Percentiles rank a stretch among this genome's conserved stretches.
Conservation (phyloP, 1,140 invertebrate species). For the Drosophila takahashii region DNA sequence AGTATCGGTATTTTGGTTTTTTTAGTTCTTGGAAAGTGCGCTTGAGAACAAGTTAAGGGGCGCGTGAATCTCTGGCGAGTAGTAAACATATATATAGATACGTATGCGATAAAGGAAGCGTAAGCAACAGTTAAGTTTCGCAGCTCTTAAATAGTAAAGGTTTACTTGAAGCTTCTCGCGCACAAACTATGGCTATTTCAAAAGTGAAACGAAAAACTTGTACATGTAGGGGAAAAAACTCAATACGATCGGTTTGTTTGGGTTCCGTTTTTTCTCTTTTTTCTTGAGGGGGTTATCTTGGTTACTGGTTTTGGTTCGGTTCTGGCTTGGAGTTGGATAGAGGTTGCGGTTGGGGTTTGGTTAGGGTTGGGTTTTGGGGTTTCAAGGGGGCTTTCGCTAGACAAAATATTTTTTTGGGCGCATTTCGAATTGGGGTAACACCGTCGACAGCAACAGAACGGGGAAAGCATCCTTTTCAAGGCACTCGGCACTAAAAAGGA, state of each 20-base stretch:
- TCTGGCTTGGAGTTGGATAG: constrained; percentile 20
- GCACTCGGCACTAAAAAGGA: constrained; percentile 68
- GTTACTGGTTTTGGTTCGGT: constrained; percentile 27
- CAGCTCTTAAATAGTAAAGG: constrained; percentile 49
- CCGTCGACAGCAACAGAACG: constrained; percentile 62
- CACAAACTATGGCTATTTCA: constrained; percentile 23
- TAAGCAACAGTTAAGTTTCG: constrained; percentile 43
- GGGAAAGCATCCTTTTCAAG: constrained; percentile 68
- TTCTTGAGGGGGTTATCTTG: constrained; percentile 7
- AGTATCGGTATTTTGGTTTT: constrained; percentile 14
- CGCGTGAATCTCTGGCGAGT: constrained; percentile 40
- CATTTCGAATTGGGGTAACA: constrained; percentile 47
- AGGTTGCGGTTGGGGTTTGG: constrained; percentile 2
- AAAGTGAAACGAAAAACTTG: constrained; percentile 39
- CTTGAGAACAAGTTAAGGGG: constrained; percentile 32
- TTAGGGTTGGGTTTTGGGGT: background rate
- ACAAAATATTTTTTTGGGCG: constrained; percentile 61
- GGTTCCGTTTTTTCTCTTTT: constrained; percentile 11
- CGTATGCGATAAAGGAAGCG: constrained; percentile 39
- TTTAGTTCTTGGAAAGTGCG: constrained; percentile 27
- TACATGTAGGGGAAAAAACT: constrained; percentile 23
- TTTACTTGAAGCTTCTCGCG: constrained; percentile 45
- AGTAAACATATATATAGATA: constrained; percentile 21
- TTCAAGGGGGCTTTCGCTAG: constrained; percentile 45
- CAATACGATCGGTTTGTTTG: constrained; percentile 42